Evolutionary conservation across 2,113 vertebrate genomes (phyloP).

Genomic region (Tenebrosternarchus preto): DNA sequence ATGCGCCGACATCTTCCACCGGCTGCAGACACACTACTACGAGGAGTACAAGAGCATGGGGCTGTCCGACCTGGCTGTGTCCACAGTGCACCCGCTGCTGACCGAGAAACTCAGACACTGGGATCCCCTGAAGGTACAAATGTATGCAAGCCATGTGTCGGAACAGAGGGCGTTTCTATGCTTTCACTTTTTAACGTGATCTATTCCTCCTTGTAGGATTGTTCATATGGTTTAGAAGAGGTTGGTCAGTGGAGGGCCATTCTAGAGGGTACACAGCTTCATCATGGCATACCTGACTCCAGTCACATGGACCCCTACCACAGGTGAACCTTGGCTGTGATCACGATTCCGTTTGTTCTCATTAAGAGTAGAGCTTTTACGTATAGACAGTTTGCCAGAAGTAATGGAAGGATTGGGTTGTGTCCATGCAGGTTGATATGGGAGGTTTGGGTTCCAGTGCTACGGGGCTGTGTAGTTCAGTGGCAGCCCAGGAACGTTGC

Average conservation of each 20-base stretch:
- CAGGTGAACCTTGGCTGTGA: conserved; percentile 68
- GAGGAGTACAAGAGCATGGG: conserved; percentile 93
- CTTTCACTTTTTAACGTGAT: neutral
- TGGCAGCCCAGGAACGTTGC: conserved; percentile 93
- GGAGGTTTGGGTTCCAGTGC: conserved; percentile 93
- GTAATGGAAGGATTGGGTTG: neutral
- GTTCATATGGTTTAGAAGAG: conserved; percentile 83
- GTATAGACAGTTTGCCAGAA: neutral
- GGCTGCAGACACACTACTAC: conserved; percentile 88
- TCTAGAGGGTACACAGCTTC: conserved; percentile 85
- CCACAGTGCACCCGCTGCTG: conserved; percentile 90
- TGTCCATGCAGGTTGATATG: conserved; percentile 82
- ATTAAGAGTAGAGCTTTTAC: neutral
- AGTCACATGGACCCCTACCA: conserved; percentile 91
- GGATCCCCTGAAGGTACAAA: conserved; percentile 88
- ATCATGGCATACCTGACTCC: conserved; percentile 82
- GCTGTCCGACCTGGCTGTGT: conserved; percentile 86
- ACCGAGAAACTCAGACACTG: conserved; percentile 88
- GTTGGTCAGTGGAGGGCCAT: conserved; percentile 92
- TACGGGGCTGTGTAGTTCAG: conserved; percentile 79
- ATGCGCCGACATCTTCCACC: conserved; percentile 87
- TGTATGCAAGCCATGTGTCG: neutral
- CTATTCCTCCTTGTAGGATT: conserved; percentile 75
- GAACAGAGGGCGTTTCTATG: neutral
- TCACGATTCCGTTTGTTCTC: neutral